These are phyloP conservation scores for Brachirus orientalis DNA, from an alignment of 2,113 vertebrate genomes.

Conservation along the genomic window DNA sequence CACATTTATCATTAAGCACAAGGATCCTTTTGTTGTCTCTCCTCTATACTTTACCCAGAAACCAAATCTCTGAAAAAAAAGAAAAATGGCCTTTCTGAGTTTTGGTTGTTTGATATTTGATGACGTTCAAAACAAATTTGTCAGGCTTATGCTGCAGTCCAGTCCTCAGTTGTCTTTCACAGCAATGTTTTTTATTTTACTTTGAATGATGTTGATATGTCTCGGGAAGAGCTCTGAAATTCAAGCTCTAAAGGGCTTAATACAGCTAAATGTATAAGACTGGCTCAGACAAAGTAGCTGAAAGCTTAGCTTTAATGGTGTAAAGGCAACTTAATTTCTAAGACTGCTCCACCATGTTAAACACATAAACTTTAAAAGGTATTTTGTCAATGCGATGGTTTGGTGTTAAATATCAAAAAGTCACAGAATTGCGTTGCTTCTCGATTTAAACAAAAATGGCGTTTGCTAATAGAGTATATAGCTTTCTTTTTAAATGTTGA, in stretches of 20 bases:
- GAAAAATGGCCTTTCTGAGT: constrained; percentile 26
- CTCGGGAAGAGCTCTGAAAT: constrained; percentile 11
- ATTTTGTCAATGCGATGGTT: neutral
- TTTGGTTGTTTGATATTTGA: constrained; percentile 37
- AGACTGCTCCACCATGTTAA: neutral
- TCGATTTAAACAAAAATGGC: too few relatives aligned
- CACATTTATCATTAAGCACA: constrained; percentile 69
- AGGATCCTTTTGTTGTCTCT: constrained; percentile 22
- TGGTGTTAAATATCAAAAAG: too few relatives aligned
- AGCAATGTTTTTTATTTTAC: constrained; percentile 11
- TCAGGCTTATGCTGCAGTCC: constrained; percentile 12
- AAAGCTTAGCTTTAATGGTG: neutral
- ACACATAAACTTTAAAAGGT: neutral
- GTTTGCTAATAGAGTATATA: too few relatives aligned
- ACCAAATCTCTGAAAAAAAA: constrained; percentile 16
- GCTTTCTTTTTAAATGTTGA: too few relatives aligned
- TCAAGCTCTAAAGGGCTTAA: constrained; percentile 16
- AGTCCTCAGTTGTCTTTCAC: constrained; percentile 21
- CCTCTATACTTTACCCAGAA: constrained; percentile 62
- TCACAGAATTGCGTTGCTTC: too few relatives aligned
- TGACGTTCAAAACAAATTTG: constrained; percentile 39
- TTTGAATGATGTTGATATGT: constrained; percentile 3
- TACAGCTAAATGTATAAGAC: neutral
- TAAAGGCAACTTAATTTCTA: neutral
- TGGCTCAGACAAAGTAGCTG: neutral